phyloP scores from a whole-genome alignment of 2,888 invertebrate genomes.

The Rhaphigaster nebulosa region DNA sequence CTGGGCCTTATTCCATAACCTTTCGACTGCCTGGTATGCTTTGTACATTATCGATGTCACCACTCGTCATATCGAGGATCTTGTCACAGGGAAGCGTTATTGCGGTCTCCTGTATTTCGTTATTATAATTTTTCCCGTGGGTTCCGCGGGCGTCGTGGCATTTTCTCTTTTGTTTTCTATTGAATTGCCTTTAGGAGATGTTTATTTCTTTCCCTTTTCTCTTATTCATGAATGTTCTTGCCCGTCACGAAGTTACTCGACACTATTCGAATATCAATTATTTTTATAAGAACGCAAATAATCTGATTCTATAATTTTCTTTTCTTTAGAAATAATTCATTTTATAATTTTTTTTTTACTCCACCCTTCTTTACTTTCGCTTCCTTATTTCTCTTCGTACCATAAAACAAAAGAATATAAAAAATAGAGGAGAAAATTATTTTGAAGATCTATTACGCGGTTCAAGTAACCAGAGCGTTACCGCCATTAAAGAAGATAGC shows the following conservation, averaged over 20 bases:
- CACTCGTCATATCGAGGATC: not conserved
- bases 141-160: not conserved
- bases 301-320: not conserved
- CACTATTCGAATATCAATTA: not conserved
- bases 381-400: not conserved
- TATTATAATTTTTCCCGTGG: conserved; percentile 23
- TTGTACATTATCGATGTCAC: conserved; percentile 2
- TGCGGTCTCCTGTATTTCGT: conserved; percentile 37
- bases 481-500: not conserved
- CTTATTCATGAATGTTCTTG: not conserved
- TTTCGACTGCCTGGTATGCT: not conserved
- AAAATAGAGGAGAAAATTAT: conserved; percentile 11
- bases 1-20: not conserved
- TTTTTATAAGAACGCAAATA: not conserved
- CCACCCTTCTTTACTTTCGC: not conserved
- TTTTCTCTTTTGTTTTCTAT: conserved; percentile 36
- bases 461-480: conserved; percentile 22
- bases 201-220: not conserved
- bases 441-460: conserved; percentile 14
- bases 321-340: not conserved
- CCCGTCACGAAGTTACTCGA: not conserved
- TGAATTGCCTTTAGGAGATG: not conserved
- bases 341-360: not conserved
- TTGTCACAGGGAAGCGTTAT: not conserved
- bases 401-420: conserved; percentile 11